A percentile compares a stretch with the other conserved stretches of the same genome.
These are phyloP conservation scores for Mimachlamys varia DNA, from an alignment of 2,888 invertebrate genomes.

Conservation along the genomic window DNA sequence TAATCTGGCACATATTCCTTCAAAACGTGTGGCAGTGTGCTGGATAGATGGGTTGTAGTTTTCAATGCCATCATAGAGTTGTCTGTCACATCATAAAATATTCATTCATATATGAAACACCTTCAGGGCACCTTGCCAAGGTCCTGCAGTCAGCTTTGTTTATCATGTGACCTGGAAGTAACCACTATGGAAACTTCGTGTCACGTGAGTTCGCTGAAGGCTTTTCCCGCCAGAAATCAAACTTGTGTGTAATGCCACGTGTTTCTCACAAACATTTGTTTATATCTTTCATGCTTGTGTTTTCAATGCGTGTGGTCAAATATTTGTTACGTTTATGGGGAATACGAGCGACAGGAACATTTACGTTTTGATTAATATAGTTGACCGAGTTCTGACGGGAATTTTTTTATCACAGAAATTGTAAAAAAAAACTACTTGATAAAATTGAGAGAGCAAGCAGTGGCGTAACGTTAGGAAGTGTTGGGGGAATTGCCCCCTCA, in stretches of 20 bases:
- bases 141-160: conserved; percentile 46
- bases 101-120: conserved; percentile 43
- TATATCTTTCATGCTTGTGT: no score
- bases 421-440: no score
- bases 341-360: no score
- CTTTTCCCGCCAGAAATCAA: neutral
- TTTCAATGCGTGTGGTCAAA: no score
- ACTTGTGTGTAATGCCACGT: neutral
- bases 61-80: conserved; percentile 41
- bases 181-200: conserved; percentile 50
- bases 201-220: conserved; percentile 44
- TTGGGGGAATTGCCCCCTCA: no score
- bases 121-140: conserved; percentile 50
- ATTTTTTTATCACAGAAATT: no score
- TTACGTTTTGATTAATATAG: no score
- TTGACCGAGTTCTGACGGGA: no score
- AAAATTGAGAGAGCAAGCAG: no score
- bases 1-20: conserved; percentile 50
- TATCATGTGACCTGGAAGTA: conserved; percentile 44
- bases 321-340: no score
- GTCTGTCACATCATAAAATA: conserved; percentile 14
- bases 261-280: neutral
- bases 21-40: conserved; percentile 49
- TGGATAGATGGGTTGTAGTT: conserved; percentile 42
- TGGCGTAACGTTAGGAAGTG: no score